A percentile compares a stretch with the other conserved stretches of the same genome.
Evolutionary conservation across 1,140 invertebrate species (phyloP).

Genomic region (Lepidurus packardi): DNA sequence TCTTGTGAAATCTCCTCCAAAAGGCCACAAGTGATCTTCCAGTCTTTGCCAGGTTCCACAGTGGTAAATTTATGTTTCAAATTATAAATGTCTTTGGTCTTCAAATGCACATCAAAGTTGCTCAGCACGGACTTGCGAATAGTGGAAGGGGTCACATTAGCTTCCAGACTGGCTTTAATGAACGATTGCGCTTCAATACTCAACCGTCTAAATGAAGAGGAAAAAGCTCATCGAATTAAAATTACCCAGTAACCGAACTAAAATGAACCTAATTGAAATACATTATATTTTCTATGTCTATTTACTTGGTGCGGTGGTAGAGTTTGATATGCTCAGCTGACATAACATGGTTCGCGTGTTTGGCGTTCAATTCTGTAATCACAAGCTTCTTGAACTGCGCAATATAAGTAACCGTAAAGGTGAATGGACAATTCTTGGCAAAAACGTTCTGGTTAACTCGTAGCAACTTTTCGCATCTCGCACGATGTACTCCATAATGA

Average conservation of each 20-base stretch:
- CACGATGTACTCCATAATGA: not conserved
- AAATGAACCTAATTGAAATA: not conserved
- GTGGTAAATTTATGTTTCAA: not conserved
- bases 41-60: not conserved
- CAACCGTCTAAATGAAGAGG: not conserved
- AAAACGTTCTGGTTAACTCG: conserved; percentile 4
- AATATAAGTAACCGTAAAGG: not conserved
- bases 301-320: not conserved
- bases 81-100: not conserved
- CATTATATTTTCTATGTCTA: not conserved
- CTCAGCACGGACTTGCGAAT: not conserved
- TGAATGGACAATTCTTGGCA: not conserved
- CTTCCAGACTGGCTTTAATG: not conserved
- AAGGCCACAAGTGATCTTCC: not conserved
- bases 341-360: not conserved
- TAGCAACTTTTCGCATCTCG: not conserved
- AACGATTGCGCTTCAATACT: not conserved
- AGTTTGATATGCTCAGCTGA: not conserved
- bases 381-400: conserved; percentile 6
- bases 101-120: not conserved
- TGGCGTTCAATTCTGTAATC: not conserved
- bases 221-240: not conserved
- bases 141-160: not conserved
- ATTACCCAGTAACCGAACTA: not conserved
- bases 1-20: not conserved